These are phyloP conservation scores for Macrotrachela quadricornifera DNA, from an alignment of 1,140 invertebrate species.

Conservation along the genomic window DNA sequence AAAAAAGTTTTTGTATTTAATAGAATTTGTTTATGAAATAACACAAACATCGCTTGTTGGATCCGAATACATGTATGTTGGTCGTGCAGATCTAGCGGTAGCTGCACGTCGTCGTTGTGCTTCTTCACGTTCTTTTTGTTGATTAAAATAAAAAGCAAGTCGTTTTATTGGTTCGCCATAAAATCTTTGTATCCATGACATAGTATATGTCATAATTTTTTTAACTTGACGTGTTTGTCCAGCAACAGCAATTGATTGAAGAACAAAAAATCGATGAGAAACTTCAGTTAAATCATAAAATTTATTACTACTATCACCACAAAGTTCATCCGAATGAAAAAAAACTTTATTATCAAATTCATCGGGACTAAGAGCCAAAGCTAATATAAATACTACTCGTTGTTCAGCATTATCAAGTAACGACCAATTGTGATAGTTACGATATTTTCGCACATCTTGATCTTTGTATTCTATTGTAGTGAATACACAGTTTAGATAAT, in stretches of 20 bases:
- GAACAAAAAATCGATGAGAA: conserved; percentile 6
- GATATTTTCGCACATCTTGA: no score
- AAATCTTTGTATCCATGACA: conserved; percentile 11
- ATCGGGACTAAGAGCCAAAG: conserved; percentile 8
- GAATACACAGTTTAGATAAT: conserved; percentile 13
- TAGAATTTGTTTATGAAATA: no score
- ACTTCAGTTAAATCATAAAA: conserved; percentile 12
- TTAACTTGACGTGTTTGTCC: conserved; percentile 8
- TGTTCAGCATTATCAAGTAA: no score
- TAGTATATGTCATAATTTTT: conserved; percentile 13
- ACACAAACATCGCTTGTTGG: no score
- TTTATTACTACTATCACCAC: conserved; percentile 10
- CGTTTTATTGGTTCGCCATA: conserved; percentile 10
- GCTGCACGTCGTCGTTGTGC: no score
- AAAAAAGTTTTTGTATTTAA: no score
- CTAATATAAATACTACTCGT: not conserved
- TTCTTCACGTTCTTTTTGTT: no score
- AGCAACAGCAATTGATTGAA: conserved; percentile 10
- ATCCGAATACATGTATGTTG: no score
- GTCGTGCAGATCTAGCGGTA: no score
- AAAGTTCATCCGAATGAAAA: conserved; percentile 13
- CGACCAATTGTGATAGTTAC: no score
- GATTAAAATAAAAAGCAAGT: no score
- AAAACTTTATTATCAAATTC: conserved; percentile 10
- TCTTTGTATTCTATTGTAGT: no score